Conservation (phyloP, 2,113 vertebrate species). For the Bos taurus region ARS-UCD2.0 NC_037339.1:84322001-84322500, state of each 20-base stretch:
- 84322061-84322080: background rate
- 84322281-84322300: too few species aligned
- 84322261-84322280: background rate
- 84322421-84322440: background rate
- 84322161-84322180: background rate
- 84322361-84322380: rapidly evolving
- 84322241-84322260: too few species aligned
- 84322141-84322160: background rate
- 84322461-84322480: background rate
- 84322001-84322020: background rate
- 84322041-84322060: background rate
- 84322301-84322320: background rate
- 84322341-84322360: background rate
- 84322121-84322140: background rate
- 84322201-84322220: background rate
- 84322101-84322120: background rate
- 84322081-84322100: background rate
- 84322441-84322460: background rate
- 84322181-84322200: background rate
- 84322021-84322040: background rate
- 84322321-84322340: background rate
- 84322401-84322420: background rate
- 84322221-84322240: too few species aligned
- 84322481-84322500: background rate
- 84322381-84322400: background rate